These are phyloP conservation scores for Panzeria rudis DNA, from an alignment of 2,888 invertebrate species.

Conservation along the genomic window DNA sequence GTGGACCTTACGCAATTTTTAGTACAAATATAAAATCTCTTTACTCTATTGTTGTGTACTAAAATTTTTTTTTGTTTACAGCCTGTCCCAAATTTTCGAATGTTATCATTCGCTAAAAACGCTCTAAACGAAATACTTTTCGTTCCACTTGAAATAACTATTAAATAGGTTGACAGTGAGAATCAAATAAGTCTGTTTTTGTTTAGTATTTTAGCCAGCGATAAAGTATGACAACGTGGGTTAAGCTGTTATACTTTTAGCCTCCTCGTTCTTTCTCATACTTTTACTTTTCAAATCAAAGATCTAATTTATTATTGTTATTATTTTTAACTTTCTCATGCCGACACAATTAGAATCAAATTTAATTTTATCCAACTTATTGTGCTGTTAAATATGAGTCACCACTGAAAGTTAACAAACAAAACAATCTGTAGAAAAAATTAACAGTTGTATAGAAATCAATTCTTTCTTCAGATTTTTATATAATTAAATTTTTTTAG, in stretches of 20 bases:
- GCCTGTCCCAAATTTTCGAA: too few relatives aligned
- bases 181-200: too few relatives aligned
- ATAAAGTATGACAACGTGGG: too few relatives aligned
- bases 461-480: neutral
- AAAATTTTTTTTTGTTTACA: too few relatives aligned
- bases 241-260: neutral
- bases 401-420: conserved; percentile 29
- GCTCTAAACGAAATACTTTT: too few relatives aligned
- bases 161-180: too few relatives aligned
- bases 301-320: neutral
- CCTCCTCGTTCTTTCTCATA: neutral
- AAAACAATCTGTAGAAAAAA: neutral
- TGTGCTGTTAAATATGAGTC: neutral
- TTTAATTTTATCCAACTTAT: neutral
- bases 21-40: too few relatives aligned
- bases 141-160: too few relatives aligned
- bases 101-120: too few relatives aligned
- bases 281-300: conserved; percentile 10
- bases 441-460: conserved; percentile 7
- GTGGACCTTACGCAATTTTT: too few relatives aligned
- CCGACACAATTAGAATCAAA: conserved; percentile 6
- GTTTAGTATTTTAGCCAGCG: too few relatives aligned
- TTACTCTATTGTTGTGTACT: too few relatives aligned
- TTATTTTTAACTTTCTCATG: conserved; percentile 30
- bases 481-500: neutral